Base-by-base conservation (phyloP, 2,888 invertebrate genomes). In the Catocala fraxini region DNA sequence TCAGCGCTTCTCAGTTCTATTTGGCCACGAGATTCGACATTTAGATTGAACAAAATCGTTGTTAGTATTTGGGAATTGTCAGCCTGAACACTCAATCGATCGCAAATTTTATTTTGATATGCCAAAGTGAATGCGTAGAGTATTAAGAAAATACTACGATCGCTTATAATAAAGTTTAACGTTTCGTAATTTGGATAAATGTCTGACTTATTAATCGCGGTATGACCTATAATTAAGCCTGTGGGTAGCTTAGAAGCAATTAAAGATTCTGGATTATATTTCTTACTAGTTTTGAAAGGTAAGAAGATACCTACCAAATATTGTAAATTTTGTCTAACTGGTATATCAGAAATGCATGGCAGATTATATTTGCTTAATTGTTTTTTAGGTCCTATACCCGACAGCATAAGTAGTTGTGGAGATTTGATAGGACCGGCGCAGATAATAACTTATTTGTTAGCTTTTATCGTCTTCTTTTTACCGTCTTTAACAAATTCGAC, bases 321-420 rank as follows among this genome's bases (percentile, higher is more conserved):
- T 12, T 69, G 53, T 6, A 59, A 52, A 70, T 92, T 91, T 33
- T 79, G 63, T 0, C 93, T 93, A 0, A 93, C 92, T 0, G 88
- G 83, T 4, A 86, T 74, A 58, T 92, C 83, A n/a, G 80, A 68
- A 6, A 90, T 60, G 0, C 89, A 74, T 0, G 75, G 51, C 4
- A 92, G 88, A 0, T 81, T 80, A 0, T 83, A 75, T 1, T 77
- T 64, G 10, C 63, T 45, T 0, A 92, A 65, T 43, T 89, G 82
- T 0, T 81, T 65, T 13, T 68, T 79, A 0, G 90, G 92, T 1
- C 93, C 93, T 0, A 94, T 73, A 1, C 93, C 93, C 1, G 93
- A 93, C 0, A 92, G 68, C 82, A 91, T 85, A 0, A 94, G 75
- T 1, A 94, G 69, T 63, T 92, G 87, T 0, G 92, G 88, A 0